Evolutionary conservation across 2,797 vertebrate species (phyloP).

Genomic region (Peromyscus nudipes): DNA sequence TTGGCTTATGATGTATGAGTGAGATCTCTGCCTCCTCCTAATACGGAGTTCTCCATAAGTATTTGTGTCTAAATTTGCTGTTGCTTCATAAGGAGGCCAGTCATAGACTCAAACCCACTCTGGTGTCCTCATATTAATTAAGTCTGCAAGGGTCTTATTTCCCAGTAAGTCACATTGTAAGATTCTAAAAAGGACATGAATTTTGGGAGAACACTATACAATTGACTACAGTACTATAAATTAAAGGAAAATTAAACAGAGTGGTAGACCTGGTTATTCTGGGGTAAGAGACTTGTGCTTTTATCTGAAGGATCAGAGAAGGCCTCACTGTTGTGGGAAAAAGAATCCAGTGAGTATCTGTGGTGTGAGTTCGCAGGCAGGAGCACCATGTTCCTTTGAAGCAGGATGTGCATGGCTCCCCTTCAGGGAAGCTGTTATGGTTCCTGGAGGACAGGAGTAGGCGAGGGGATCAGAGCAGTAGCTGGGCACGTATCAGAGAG

Average conservation of each 20-base stretch:
- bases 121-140: constrained; percentile 45
- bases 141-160: constrained; percentile 6
- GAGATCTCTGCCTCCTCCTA: background rate
- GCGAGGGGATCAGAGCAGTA: background rate
- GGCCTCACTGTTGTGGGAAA: background rate
- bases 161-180: constrained; percentile 25
- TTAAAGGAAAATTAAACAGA: background rate
- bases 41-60: background rate
- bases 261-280: background rate
- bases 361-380: background rate
- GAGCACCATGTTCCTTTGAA: background rate
- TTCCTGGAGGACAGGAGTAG: constrained; percentile 16
- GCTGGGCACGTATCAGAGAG: background rate
- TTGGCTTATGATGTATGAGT: background rate
- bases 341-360: background rate
- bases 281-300: background rate
- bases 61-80: background rate
- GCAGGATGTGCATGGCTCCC: background rate
- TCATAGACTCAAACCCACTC: background rate
- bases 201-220: background rate
- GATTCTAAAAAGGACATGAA: constrained; percentile 12
- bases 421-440: background rate
- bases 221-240: background rate
- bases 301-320: background rate
- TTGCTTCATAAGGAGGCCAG: background rate